Conservation (phyloP, 2,113 vertebrate species). For the Glaucidium brasilianum region DNA sequence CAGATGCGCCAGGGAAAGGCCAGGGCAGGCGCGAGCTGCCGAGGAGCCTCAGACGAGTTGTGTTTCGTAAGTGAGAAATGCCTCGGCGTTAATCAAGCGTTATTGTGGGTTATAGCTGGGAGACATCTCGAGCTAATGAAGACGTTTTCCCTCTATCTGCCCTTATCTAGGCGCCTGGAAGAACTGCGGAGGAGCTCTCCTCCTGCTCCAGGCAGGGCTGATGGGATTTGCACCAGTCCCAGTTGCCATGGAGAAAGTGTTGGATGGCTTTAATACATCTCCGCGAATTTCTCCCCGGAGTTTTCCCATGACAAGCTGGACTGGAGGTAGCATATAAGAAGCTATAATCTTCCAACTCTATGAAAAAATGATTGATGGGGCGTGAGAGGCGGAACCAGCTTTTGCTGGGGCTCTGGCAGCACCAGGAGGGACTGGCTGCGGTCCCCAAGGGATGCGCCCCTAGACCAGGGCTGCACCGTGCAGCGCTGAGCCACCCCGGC, state of each 20-base stretch:
- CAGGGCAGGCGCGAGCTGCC: neutral
- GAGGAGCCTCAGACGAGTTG: neutral
- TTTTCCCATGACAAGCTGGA: slow-evolving; percentile 63
- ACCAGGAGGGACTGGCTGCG: fast-evolving
- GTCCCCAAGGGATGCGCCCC: neutral
- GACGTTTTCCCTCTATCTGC: neutral
- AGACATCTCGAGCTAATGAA: slow-evolving; percentile 31
- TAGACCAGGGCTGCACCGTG: fast-evolving
- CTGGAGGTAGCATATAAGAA: slow-evolving; percentile 60
- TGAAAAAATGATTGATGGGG: slow-evolving; percentile 66
- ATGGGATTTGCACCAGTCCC: slow-evolving; percentile 49
- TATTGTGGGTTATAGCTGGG: neutral
- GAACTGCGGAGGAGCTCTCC: neutral
- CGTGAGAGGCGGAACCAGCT: neutral
- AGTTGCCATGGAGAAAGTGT: slow-evolving; percentile 78
- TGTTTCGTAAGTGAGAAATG: slow-evolving; percentile 22
- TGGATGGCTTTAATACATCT: slow-evolving; percentile 64
- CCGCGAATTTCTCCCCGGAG: slow-evolving; percentile 68
- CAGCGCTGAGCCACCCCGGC: neutral
- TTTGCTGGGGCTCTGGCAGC: neutral
- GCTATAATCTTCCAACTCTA: slow-evolving; percentile 66
- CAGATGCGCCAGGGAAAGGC: neutral
- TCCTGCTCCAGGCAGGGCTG: neutral
- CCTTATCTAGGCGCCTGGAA: neutral
- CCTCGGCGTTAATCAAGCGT: neutral